Evolutionary conservation across 1,140 invertebrate genomes (phyloP).

Genomic region (Ylistrum balloti): DNA sequence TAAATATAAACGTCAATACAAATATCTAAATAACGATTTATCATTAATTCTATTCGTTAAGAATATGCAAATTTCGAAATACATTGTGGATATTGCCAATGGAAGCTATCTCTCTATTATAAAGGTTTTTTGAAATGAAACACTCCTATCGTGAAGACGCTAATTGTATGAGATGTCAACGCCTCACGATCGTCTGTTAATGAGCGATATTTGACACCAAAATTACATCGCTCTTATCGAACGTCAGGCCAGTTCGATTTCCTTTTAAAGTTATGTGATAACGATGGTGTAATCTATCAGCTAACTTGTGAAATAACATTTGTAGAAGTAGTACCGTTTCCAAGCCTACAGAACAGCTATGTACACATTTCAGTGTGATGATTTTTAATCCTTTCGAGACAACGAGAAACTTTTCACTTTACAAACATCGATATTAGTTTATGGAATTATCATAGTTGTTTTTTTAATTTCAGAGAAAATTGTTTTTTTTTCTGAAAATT

Average conservation of each 20-base stretch:
- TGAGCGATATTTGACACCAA: neutral
- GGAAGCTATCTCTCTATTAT: neutral
- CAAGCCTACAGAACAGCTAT: no score
- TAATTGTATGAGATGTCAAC: neutral
- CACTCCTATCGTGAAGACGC: neutral
- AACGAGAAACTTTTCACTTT: no score
- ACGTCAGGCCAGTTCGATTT: neutral
- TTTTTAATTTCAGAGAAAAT: no score
- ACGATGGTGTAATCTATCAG: neutral
- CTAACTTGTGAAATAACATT: neutral
- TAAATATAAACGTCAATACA: neutral
- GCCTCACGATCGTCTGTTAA: neutral
- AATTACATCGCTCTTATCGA: neutral
- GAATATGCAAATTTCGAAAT: slow-evolving; percentile 1
- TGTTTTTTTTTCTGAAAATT: no score
- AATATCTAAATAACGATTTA: slow-evolving; percentile 14
- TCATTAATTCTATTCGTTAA: neutral
- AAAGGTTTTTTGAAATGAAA: slow-evolving; percentile 7
- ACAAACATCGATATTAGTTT: no score
- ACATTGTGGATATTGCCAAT: neutral
- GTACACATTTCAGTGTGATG: no score
- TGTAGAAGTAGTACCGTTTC: neutral
- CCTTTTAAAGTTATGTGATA: neutral
- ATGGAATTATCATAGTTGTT: no score
- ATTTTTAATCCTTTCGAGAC: no score